Evolutionary conservation across 2,113 vertebrate genomes (phyloP).

Genomic region (Oryzias melastigma): DNA sequence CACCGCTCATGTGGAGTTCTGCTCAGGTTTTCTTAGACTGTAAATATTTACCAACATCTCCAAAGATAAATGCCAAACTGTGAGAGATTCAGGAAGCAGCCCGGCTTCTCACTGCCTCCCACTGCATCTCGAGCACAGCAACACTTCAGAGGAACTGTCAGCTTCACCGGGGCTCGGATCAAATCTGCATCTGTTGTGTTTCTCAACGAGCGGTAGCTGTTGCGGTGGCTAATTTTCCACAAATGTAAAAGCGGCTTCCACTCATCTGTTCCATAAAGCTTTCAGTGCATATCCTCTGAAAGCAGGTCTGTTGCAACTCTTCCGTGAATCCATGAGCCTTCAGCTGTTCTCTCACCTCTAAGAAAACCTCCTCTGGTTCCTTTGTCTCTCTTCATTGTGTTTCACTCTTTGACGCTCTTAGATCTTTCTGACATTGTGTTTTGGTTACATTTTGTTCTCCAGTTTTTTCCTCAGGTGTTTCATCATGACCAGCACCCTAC

Average conservation of each 20-base stretch:
- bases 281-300: neutral
- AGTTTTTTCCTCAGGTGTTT: no score
- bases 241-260: neutral
- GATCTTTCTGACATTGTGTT: neutral
- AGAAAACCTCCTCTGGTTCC: constrained; percentile 19
- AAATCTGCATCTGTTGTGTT: neutral
- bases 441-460: neutral
- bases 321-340: constrained; percentile 2
- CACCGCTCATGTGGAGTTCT: neutral
- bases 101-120: neutral
- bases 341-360: neutral
- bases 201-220: neutral
- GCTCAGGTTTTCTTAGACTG: neutral
- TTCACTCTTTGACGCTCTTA: constrained; percentile 20
- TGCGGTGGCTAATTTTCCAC: neutral
- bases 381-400: constrained; percentile 24
- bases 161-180: neutral
- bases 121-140: neutral
- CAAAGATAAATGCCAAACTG: neutral
- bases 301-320: neutral
- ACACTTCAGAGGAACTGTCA: neutral
- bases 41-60: neutral
- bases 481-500: no score
- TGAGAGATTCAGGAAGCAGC: neutral
- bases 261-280: neutral